phyloP scores from a whole-genome alignment of 1,140 invertebrate genomes.

The Orchesella cincta region DNA sequence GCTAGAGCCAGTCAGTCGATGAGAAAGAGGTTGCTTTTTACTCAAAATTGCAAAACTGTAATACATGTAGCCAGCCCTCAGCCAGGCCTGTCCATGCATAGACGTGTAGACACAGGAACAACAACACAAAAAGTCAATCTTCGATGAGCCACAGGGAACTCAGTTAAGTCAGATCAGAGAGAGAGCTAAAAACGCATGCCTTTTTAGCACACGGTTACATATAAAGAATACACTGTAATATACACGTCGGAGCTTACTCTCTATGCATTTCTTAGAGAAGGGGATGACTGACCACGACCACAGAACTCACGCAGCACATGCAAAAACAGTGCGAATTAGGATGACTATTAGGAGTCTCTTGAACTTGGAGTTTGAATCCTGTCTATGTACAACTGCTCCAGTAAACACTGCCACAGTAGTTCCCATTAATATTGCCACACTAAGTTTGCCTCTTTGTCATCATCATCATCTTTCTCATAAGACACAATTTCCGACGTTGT shows the following conservation, averaged over 20 bases:
- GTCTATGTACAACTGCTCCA: not conserved
- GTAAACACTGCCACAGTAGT: not conserved
- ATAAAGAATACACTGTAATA: not conserved
- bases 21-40: too few relatives aligned
- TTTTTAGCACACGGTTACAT: not conserved
- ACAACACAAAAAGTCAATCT: not conserved
- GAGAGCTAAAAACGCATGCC: not conserved
- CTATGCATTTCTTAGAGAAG: not conserved
- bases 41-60: not conserved
- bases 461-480: not conserved
- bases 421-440: not conserved
- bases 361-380: conserved; percentile 14
- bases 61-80: not conserved
- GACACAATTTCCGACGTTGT: not conserved
- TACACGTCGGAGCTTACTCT: not conserved
- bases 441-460: not conserved
- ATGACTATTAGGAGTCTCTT: conserved; percentile 4
- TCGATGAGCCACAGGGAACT: not conserved
- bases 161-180: not conserved
- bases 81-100: not conserved
- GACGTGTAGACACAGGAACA: not conserved
- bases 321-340: conserved; percentile 22
- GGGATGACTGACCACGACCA: conserved; percentile 20
- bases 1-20: not conserved
- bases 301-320: conserved; percentile 21